phyloP scores from a whole-genome alignment of 2,113 vertebrate species.

The Barbus barbus region DNA sequence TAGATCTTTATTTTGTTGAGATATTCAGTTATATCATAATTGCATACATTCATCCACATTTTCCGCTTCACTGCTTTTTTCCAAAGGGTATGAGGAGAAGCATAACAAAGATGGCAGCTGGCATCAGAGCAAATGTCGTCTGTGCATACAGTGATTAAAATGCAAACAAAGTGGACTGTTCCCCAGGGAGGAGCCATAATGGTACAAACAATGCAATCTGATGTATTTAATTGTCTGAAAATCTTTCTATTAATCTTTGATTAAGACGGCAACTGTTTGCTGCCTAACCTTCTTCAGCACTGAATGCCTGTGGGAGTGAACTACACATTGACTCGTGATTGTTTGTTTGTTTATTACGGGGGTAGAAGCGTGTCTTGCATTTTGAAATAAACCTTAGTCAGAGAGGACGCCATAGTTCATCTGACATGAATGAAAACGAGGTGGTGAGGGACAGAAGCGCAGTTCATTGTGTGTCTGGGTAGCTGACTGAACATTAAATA shows the following conservation, averaged over 20 bases:
- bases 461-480: too few relatives aligned
- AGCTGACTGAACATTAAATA: background rate
- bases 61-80: constrained; percentile 14
- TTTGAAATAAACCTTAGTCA: background rate
- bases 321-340: constrained; percentile 39
- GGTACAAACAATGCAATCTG: constrained; percentile 69
- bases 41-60: constrained; percentile 13
- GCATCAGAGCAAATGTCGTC: constrained; percentile 59
- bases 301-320: constrained; percentile 50
- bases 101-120: constrained; percentile 60
- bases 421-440: background rate
- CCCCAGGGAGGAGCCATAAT: constrained; percentile 63
- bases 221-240: constrained; percentile 72
- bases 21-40: background rate
- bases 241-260: constrained; percentile 73
- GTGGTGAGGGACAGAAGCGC: constrained; percentile 57
- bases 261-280: constrained; percentile 72
- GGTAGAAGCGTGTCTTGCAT: background rate
- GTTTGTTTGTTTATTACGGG: background rate
- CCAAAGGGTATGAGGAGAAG: constrained; percentile 22
- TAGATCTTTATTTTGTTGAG: background rate
- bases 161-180: constrained; percentile 59
- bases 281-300: constrained; percentile 44
- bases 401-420: background rate
- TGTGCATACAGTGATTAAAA: constrained; percentile 65